These are phyloP conservation scores for Dioctria linearis DNA, from an alignment of 2,888 invertebrate species.

Conservation along the genomic window DNA sequence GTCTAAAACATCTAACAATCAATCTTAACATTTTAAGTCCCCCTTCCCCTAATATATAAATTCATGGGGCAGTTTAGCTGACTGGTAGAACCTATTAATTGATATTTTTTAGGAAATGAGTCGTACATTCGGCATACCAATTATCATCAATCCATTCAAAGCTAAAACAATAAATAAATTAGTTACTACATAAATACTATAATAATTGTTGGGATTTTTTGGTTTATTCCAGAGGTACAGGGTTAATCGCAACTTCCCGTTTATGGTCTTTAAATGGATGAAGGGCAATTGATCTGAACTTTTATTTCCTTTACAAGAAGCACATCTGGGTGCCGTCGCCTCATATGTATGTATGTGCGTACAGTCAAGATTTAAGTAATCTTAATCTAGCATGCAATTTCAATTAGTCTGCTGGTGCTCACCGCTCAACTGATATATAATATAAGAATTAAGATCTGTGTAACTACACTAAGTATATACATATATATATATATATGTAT, in stretches of 20 bases:
- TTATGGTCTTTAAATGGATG: slow-evolving; percentile 6
- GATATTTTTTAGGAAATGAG: no score
- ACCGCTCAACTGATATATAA: slow-evolving; percentile 9
- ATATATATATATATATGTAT: no score
- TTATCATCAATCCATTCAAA: no score
- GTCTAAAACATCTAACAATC: no score
- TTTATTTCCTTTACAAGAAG: slow-evolving; percentile 54
- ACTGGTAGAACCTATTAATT: no score
- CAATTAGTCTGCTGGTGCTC: slow-evolving; percentile 46
- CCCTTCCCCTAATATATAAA: no score
- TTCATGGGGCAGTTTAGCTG: no score
- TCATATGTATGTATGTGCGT: neutral
- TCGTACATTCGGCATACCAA: no score
- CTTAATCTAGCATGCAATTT: slow-evolving; percentile 13
- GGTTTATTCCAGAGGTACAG: slow-evolving; percentile 38
- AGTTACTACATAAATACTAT: neutral
- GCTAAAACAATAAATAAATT: no score
- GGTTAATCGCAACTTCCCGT: slow-evolving; percentile 50
- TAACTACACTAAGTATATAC: neutral
- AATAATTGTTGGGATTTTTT: slow-evolving; percentile 40
- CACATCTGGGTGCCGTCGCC: neutral
- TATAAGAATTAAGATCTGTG: slow-evolving; percentile 11
- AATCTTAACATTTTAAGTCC: no score
- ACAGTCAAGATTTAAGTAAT: slow-evolving; percentile 21
- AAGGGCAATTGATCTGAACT: slow-evolving; percentile 59